Evolutionary conservation across 1,140 invertebrate genomes (phyloP), one percentile per base, ranked within the genome.

Genomic region (Sarcophaga bullata): DNA sequence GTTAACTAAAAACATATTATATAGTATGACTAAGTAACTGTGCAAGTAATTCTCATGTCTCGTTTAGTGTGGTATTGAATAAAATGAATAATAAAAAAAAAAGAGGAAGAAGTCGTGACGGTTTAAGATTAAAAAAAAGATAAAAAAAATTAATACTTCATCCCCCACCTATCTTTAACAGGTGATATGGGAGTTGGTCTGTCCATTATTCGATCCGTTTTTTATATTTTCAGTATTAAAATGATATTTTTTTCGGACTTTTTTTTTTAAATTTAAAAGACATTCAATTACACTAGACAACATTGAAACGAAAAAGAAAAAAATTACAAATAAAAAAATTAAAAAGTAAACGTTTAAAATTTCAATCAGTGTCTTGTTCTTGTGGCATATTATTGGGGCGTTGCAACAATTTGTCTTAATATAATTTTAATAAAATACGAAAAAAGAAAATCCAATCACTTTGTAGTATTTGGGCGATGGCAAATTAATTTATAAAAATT

Each of bases 341-440:
- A 58, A 58, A n/a, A 58, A 1, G 25, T 37, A 37, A 58, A 58
- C 54, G 13, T 58, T 58, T 58, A 15, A 58, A 58, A 58, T 58
- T 15, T 58, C 54, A 58, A 58, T 58, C 25, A 37, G 25, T 37
- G 25, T 37, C 25, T 37, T 58, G 15, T 15, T 58, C 15, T 58
- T 15, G 7, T 58, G 54, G 15, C 13, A 15, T 13, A 58, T n/a
- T 58, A 58, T 58, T 58, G 54, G 15, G 54, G 54, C 54, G 54
- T 58, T n/a, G 10, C n/a, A 58, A 58, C 54, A n/a, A 13, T 58
- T 58, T 58, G 54, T 58, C 54, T 58, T 58, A 58, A 58, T 58
- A 58, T 4, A 37, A 37, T 37, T 37, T 37, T 37, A 4, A 37
- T 37, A 37, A 37, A 37, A 37, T 37, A 37, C 1, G 25, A 37